Conservation (phyloP, 2,797 vertebrate species). For the Gymnoscopelus microlampas region DNA sequence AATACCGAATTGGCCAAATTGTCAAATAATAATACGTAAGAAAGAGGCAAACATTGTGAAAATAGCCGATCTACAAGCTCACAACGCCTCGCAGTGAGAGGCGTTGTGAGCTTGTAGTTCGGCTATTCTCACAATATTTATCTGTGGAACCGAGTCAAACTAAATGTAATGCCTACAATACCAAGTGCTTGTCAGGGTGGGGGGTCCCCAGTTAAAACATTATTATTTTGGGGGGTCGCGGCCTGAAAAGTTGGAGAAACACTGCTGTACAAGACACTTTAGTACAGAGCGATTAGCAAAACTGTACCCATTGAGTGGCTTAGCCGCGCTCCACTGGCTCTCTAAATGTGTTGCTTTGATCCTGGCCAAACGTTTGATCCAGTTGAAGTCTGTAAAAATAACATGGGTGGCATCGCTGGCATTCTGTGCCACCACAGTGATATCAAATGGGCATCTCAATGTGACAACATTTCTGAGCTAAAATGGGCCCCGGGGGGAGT, state of each 20-base stretch:
- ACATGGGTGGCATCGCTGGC: constrained; percentile 60
- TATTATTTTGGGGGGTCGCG: too few species aligned
- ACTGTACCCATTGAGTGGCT: constrained; percentile 1
- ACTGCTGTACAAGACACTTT: constrained; percentile 18
- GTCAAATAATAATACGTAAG: too few species aligned
- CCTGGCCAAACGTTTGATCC: constrained; percentile 46
- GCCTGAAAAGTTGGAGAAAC: not conserved
- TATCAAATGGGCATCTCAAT: constrained; percentile 68
- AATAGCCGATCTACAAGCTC: too few species aligned
- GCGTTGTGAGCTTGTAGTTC: too few species aligned
- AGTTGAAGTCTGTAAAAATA: constrained; percentile 76
- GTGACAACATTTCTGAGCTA: constrained; percentile 73
- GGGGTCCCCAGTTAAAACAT: too few species aligned
- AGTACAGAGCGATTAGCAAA: constrained; percentile 31
- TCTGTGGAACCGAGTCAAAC: too few species aligned
- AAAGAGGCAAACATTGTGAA: too few species aligned
- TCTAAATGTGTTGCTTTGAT: constrained; percentile 44
- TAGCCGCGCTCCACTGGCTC: constrained; percentile 35
- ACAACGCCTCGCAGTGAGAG: too few species aligned
- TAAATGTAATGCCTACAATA: too few species aligned
- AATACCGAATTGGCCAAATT: too few species aligned
- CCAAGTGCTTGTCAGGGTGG: too few species aligned
- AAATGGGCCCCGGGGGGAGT: constrained; percentile 61
- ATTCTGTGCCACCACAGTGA: constrained; percentile 64
- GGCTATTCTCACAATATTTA: too few species aligned